phyloP scores from a whole-genome alignment of 1,140 invertebrate species.

The Colletes gigas region DNA sequence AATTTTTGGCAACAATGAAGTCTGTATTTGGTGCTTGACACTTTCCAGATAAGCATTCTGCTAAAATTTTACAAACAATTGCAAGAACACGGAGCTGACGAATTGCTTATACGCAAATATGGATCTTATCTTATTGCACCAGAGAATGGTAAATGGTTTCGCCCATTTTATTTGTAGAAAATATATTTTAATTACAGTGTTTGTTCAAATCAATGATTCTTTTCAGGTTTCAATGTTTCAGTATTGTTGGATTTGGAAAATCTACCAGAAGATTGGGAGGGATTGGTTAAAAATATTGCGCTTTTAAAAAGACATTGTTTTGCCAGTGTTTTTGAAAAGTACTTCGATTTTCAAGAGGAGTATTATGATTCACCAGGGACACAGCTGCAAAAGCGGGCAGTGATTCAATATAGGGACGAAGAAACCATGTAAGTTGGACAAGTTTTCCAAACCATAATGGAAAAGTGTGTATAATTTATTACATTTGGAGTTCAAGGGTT shows the following conservation, averaged over 20 bases:
- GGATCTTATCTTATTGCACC: slow-evolving; percentile 89
- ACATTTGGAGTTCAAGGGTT: not conserved
- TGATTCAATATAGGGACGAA: slow-evolving; percentile 99
- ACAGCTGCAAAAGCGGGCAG: slow-evolving; percentile 95
- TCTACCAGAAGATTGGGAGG: slow-evolving; percentile 94
- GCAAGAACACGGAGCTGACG: slow-evolving; percentile 98
- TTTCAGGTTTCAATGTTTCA: slow-evolving; percentile 95
- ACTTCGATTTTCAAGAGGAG: slow-evolving; percentile 98
- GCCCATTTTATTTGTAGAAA: not conserved
- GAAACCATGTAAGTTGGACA: slow-evolving; percentile 93
- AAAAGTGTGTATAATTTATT: slow-evolving; percentile 3
- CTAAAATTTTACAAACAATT: slow-evolving; percentile 99
- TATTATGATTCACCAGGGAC: slow-evolving; percentile 98
- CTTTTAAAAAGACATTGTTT: slow-evolving; percentile 99
- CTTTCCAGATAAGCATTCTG: slow-evolving; percentile 95
- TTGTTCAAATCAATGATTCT: slow-evolving; percentile 36
- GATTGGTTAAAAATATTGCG: slow-evolving; percentile 94
- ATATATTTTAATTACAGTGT: not conserved
- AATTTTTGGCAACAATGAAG: not conserved
- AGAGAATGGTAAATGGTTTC: slow-evolving; percentile 87
- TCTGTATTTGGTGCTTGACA: not conserved
- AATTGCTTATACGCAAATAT: slow-evolving; percentile 96
- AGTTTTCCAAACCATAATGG: slow-evolving; percentile 62
- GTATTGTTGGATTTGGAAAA: slow-evolving; percentile 96
- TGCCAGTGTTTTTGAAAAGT: slow-evolving; percentile 99